Base-by-base conservation (phyloP, 2,888 invertebrate genomes). In the Ypsolopha scabrella region DNA sequence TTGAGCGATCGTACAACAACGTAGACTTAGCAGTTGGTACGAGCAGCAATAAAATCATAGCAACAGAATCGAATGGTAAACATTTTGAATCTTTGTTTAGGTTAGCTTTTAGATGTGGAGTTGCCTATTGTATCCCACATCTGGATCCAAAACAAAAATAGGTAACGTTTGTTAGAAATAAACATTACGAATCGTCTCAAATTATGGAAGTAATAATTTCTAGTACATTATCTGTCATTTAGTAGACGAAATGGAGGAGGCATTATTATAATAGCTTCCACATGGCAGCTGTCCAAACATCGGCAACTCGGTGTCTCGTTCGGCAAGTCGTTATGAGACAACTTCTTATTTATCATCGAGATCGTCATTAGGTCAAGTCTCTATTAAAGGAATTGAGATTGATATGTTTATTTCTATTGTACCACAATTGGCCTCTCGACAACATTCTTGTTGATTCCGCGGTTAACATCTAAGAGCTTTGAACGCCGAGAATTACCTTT, bases 211-310 rank as follows among this genome's bases (percentile, higher is more conserved):
- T 4, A 24, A 24, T 24, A 4, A 24, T n/a, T n/a, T n/a, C n/a
- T n/a, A n/a, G n/a, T n/a, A n/a, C n/a, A n/a, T 24, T 3, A 24
- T 24, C 24, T 24, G 24, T 4, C 24, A 24, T 24, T 24, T 24
- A 24, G 24, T 24, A 24, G 39, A 39, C 9, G 9, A 39, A 24
- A 43, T 13, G 14, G 43, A 43, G 33, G 3, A 33, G 45, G 33
- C 45, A 34, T 45, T 33, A 10, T 45, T 33, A 7, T 45, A 14
- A 34, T n/a, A 8, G 34, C 9, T 7, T 34, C 45, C n/a, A 55
- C 57, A 60, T 72, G 72, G 72, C 73, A 73, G 68, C 68, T 72
- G 70, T 72, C 72, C 73, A 74, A 74, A 74, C 70, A 71, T 60
- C 59, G 59, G 57, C 62, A 58, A 61, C 59, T 54, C 53, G 54